phyloP scores from a whole-genome alignment of 2,113 vertebrate genomes.

The Hippocampus barbouri region DNA sequence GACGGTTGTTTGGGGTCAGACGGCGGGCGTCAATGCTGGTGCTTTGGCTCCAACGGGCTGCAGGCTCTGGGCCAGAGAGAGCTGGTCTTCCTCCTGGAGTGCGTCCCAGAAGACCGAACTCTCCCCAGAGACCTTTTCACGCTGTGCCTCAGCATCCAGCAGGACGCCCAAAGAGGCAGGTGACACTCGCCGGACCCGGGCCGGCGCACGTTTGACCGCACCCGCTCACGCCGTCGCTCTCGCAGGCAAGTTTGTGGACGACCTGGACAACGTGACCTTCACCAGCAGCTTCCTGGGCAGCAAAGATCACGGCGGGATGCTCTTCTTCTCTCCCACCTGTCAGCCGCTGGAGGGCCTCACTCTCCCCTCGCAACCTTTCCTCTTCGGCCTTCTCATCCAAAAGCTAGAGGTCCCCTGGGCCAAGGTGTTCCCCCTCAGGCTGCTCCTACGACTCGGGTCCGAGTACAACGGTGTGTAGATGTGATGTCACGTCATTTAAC shows the following conservation, averaged over 20 bases:
- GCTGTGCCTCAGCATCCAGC: slow-evolving; percentile 85
- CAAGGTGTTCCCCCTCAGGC: slow-evolving; percentile 90
- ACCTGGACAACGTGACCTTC: slow-evolving; percentile 86
- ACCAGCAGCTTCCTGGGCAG: slow-evolving; percentile 84
- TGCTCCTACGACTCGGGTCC: slow-evolving; percentile 86
- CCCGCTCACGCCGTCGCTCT: not conserved
- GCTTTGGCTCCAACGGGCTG: slow-evolving; percentile 87
- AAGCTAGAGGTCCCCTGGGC: slow-evolving; percentile 94
- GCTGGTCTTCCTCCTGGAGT: slow-evolving; percentile 83
- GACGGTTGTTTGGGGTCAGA: slow-evolving; percentile 60
- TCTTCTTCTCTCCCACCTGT: slow-evolving; percentile 84
- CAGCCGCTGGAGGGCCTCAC: slow-evolving; percentile 79
- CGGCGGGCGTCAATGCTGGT: slow-evolving; percentile 85
- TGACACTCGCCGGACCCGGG: not conserved
- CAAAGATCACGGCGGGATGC: slow-evolving; percentile 89
- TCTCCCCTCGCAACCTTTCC: slow-evolving; percentile 81
- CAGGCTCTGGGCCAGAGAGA: slow-evolving; percentile 90
- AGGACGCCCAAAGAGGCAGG: slow-evolving; percentile 87
- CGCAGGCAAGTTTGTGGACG: slow-evolving; percentile 83
- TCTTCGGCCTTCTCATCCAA: slow-evolving; percentile 88
- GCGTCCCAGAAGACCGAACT: slow-evolving; percentile 80
- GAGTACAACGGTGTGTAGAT: slow-evolving; percentile 78
- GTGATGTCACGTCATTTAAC: no score
- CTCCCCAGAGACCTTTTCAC: slow-evolving; percentile 85
- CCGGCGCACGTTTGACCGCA: not conserved